These are phyloP conservation scores for Spodoptera frugiperda DNA, from an alignment of 1,140 invertebrate species.

Conservation along the genomic window DNA sequence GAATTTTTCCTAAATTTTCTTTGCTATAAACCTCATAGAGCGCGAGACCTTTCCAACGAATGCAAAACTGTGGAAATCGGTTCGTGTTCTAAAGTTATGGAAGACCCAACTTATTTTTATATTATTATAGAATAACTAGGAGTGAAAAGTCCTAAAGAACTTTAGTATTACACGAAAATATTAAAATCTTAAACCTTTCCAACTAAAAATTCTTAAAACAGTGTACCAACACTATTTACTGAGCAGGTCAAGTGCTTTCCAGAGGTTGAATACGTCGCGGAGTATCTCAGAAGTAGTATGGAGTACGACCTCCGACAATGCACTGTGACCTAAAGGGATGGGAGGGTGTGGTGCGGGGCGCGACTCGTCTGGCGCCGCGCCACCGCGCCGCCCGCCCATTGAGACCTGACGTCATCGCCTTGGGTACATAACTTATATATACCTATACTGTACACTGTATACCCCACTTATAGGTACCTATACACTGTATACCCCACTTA, in stretches of 20 bases:
- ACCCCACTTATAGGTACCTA: neutral
- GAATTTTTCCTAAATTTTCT: no score
- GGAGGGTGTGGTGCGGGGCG: neutral
- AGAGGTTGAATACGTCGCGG: conserved; percentile 5
- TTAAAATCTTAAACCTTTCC: no score
- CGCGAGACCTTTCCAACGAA: no score
- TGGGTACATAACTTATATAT: neutral
- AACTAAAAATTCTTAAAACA: no score
- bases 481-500: neutral
- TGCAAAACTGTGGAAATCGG: no score
- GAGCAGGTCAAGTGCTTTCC: conserved; percentile 4
- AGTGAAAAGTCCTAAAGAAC: no score
- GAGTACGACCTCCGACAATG: conserved; percentile 24
- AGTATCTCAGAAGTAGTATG: conserved; percentile 5
- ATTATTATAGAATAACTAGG: no score
- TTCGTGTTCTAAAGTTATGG: no score
- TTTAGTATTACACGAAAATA: no score
- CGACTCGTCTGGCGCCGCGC: conserved; percentile 50
- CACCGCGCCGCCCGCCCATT: conserved; percentile 53
- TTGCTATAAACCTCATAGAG: no score
- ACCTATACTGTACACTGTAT: neutral
- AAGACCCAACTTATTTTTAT: no score
- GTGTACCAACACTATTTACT: neutral
- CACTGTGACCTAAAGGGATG: neutral
- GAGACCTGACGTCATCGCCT: conserved; percentile 57